These are phyloP conservation scores for Phalanger gymnotis DNA, from an alignment of 2,797 vertebrate species.

Conservation along the genomic window DNA sequence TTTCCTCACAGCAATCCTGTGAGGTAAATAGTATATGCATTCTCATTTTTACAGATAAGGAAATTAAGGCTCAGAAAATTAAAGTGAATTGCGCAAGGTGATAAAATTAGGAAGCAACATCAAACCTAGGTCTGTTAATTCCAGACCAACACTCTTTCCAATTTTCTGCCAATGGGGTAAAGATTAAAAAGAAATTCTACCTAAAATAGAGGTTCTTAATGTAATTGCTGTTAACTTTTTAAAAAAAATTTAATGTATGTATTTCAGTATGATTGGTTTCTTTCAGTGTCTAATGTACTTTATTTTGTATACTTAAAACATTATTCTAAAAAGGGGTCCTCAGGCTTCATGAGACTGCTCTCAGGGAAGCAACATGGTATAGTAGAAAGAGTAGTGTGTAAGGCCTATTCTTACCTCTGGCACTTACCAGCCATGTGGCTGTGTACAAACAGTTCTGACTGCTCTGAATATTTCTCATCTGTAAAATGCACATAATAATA, in stretches of 20 bases:
- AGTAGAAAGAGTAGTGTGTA: not conserved
- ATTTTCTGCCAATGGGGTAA: not conserved
- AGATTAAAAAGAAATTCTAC: not conserved
- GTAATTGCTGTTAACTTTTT: not conserved
- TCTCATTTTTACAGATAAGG: not conserved
- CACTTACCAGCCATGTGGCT: not conserved
- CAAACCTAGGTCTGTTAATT: not conserved
- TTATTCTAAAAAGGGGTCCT: not conserved
- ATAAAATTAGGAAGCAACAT: not conserved
- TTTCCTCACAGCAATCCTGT: not conserved
- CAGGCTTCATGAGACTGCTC: not conserved
- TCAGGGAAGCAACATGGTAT: not conserved
- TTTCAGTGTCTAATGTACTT: not conserved
- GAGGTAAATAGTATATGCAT: not conserved
- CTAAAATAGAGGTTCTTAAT: not conserved
- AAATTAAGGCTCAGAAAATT: not conserved
- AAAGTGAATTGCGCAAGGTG: not conserved
- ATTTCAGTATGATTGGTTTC: not conserved
- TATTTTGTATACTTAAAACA: not conserved
- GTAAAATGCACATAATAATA: not conserved
- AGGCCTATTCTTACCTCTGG: not conserved
- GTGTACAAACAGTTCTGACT: not conserved
- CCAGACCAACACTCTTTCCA: not conserved
- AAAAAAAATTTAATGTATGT: not conserved
- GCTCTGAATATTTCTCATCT: not conserved